Percentiles rank a stretch among this genome's conserved stretches.
phyloP scores from a whole-genome alignment of 2,888 invertebrate genomes.

The Diaphora mendica region DNA sequence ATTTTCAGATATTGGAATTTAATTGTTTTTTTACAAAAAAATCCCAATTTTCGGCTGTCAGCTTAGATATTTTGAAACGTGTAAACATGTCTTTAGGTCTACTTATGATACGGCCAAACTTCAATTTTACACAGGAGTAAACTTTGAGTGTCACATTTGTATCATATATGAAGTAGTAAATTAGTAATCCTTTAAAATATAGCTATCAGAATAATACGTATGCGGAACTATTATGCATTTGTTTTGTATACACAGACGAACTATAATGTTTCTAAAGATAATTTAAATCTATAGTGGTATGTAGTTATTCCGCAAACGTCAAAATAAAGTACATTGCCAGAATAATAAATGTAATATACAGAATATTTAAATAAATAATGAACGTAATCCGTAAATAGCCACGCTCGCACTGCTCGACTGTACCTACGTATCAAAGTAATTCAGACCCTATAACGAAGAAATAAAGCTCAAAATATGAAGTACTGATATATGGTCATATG shows the following conservation, averaged over 20 bases:
- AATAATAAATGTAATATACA: constrained; percentile 34
- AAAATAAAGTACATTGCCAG: constrained; percentile 29
- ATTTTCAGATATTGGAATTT: no score
- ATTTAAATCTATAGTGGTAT: constrained; percentile 40
- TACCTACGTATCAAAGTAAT: constrained; percentile 3
- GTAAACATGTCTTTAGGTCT: no score
- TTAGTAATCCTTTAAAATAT: neutral
- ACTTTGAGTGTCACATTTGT: neutral
- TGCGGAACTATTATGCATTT: constrained; percentile 22
- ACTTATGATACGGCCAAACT: no score
- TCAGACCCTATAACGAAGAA: neutral
- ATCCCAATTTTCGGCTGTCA: no score
- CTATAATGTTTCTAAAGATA: constrained; percentile 22
- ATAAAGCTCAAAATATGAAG: constrained; percentile 10
- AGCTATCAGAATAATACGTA: neutral
- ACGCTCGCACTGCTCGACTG: constrained; percentile 4
- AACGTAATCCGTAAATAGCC: constrained; percentile 24
- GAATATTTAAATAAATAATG: constrained; percentile 29
- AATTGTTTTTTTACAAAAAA: no score
- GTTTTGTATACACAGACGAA: neutral
- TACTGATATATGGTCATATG: neutral
- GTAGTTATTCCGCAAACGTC: constrained; percentile 38
- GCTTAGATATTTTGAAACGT: no score
- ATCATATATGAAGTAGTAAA: neutral
- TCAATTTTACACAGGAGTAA: no score